Percentiles rank a stretch among this genome's conserved stretches.
phyloP scores from a whole-genome alignment of 1,140 invertebrate species.

The Phymastichus coffea region DNA sequence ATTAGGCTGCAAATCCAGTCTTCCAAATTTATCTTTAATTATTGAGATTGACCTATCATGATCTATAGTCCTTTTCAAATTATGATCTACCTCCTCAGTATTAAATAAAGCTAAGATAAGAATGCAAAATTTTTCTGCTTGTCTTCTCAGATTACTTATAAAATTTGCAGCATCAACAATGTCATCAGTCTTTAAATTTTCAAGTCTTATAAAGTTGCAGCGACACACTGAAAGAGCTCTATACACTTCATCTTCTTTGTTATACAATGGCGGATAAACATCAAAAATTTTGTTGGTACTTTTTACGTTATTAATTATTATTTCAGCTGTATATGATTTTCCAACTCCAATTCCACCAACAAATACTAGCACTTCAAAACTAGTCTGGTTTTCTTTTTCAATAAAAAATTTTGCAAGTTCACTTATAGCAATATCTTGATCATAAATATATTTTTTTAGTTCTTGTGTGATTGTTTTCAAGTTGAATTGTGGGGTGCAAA shows the following conservation, averaged over 20 bases:
- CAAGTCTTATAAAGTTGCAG: conserved; percentile 44
- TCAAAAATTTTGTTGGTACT: conserved; percentile 29
- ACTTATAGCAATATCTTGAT: conserved; percentile 38
- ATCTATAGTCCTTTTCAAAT: conserved; percentile 34
- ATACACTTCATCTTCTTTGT: conserved; percentile 28
- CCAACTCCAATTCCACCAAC: conserved; percentile 51
- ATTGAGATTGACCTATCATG: conserved; percentile 27
- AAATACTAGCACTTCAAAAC: conserved; percentile 37
- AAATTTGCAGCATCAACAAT: conserved; percentile 31
- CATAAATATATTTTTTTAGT: conserved; percentile 37
- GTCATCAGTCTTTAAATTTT: conserved; percentile 43
- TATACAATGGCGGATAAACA: conserved; percentile 32
- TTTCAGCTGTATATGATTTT: conserved; percentile 48
- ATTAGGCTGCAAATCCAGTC: conserved; percentile 25
- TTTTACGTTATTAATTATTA: conserved; percentile 41
- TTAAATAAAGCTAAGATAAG: conserved; percentile 44
- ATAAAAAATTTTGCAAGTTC: conserved; percentile 28
- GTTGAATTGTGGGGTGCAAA: conserved; percentile 33
- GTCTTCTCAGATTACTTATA: conserved; percentile 22
- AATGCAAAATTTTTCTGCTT: conserved; percentile 32
- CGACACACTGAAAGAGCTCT: conserved; percentile 27
- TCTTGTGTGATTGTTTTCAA: conserved; percentile 34
- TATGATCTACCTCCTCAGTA: conserved; percentile 32
- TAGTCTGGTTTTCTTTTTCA: conserved; percentile 12
- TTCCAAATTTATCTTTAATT: conserved; percentile 30